A percentile compares a stretch with the other conserved stretches of the same genome.
phyloP scores from a whole-genome alignment of 2,888 invertebrate species.

The Neoitamus cyanurus region DNA sequence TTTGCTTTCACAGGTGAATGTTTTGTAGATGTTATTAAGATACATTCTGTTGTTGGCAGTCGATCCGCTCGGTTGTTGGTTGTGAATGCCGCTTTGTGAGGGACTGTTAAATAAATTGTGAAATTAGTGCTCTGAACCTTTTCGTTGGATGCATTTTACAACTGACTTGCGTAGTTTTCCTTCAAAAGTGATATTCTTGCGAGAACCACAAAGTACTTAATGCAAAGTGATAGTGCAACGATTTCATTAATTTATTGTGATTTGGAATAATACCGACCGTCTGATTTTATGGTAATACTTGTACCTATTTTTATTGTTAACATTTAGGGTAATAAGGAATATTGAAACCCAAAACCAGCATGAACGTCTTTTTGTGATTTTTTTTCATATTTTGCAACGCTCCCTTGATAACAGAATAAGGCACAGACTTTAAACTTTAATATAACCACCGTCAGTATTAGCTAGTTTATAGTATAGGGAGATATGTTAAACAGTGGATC shows the following conservation, averaged over 20 bases:
- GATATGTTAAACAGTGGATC: too few relatives aligned
- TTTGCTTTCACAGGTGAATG: slow-evolving; percentile 39
- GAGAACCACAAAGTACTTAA: neutral
- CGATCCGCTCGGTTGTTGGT: slow-evolving; percentile 22
- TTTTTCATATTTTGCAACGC: too few relatives aligned
- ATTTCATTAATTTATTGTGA: neutral
- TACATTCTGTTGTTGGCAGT: slow-evolving; percentile 39
- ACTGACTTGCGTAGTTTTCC: neutral
- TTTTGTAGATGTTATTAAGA: slow-evolving; percentile 24
- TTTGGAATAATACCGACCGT: neutral
- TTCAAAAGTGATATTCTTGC: neutral
- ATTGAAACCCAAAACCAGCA: too few relatives aligned
- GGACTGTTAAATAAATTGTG: neutral
- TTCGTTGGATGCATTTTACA: too few relatives aligned
- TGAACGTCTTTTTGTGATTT: too few relatives aligned
- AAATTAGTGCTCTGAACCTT: neutral
- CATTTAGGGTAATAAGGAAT: too few relatives aligned
- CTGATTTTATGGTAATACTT: neutral
- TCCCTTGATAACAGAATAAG: too few relatives aligned
- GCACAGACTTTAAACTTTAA: too few relatives aligned
- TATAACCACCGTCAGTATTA: too few relatives aligned
- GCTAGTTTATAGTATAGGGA: too few relatives aligned
- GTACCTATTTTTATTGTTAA: neutral
- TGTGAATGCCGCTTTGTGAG: neutral
- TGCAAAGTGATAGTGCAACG: neutral